Evolutionary conservation across 2,888 invertebrate genomes (phyloP).

Genomic region (Acrobasis suavella): DNA sequence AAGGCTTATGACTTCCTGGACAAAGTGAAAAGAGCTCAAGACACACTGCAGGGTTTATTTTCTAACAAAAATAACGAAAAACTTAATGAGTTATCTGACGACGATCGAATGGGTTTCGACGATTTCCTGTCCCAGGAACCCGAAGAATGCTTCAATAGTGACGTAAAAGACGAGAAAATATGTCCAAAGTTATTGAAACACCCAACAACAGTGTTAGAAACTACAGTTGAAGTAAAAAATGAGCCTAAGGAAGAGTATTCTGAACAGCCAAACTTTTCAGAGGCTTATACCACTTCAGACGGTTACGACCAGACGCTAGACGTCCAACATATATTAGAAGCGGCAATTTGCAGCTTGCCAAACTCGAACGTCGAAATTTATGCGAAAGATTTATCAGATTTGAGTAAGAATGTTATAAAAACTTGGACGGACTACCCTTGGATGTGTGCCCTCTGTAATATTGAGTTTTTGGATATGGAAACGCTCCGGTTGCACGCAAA

Average conservation of each 20-base stretch:
- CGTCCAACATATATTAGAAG: conserved; percentile 63
- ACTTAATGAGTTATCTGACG: conserved; percentile 46
- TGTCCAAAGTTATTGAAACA: conserved; percentile 1
- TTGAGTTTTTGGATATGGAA: conserved; percentile 62
- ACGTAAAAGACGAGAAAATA: conserved; percentile 40
- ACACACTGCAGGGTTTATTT: conserved; percentile 49
- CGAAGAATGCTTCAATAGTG: conserved; percentile 22
- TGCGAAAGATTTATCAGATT: conserved; percentile 58
- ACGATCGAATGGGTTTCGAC: conserved; percentile 55
- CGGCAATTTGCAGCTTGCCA: conserved; percentile 53
- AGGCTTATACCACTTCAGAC: neutral
- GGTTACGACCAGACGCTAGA: conserved; percentile 45
- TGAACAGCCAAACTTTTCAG: conserved; percentile 7
- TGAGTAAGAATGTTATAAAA: conserved; percentile 47
- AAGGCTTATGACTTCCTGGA: conserved; percentile 64
- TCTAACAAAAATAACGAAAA: conserved; percentile 40
- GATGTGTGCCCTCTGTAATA: conserved; percentile 66
- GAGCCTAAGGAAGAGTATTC: conserved; percentile 59
- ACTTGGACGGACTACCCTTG: conserved; percentile 72
- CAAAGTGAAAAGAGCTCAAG: conserved; percentile 57
- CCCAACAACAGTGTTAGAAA: conserved; percentile 17
- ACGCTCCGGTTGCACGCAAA: conserved; percentile 83
- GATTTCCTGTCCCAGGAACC: conserved; percentile 48
- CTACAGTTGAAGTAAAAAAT: conserved; percentile 48
- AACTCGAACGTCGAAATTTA: conserved; percentile 56